Base-by-base conservation (phyloP, 2,888 invertebrate genomes). In the Neoitamus cyanurus region DNA sequence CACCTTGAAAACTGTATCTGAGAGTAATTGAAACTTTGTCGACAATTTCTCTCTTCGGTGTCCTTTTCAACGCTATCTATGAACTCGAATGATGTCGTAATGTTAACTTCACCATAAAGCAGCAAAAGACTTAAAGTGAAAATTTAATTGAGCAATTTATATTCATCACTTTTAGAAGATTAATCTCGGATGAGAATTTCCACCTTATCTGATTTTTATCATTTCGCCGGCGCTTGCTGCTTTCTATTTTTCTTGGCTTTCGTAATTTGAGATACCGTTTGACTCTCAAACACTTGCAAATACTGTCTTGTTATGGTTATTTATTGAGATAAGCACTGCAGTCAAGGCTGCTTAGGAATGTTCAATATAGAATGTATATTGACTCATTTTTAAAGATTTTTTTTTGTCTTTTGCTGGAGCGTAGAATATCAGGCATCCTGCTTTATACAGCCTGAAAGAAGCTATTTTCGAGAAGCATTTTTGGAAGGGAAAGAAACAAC, bases 61-160 rank as follows among this genome's bases (percentile, higher is more conserved):
- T 58, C 58, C 58, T 58, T 58, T 58, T 58, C 20, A 25, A 15
- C 58, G 58, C 25, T 58, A 58, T 58, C 58, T 58, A 7, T 25
- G 25, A 58, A 58, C 20, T 25, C 25, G 58, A 25, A 15, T 58
- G 13, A 58, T 77, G 48, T 78, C 28, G 28, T 78, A 48, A n/a
- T 42, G 42, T 28, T 78, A 78, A 48, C 46, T 42, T 48, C 25
- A 31, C 15, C 78, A 20, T 48, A 30, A 34, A 78, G 48, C 58
- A 30, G 20, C 31, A 46, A 31, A 31, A 48, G 31, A 78, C 78
- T 31, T 78, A 78, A 77, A 77, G 48, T 31, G 58, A 48, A 48
- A 78, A 78, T 78, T 78, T 78, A 78, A 78, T 78, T 78, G 58
- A 58, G 25, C 58, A 78, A 78, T 78, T 78, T 78, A 78, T 78